Conservation (phyloP, 2,888 invertebrate genomes). For the Tolmerus cingulatus region DNA sequence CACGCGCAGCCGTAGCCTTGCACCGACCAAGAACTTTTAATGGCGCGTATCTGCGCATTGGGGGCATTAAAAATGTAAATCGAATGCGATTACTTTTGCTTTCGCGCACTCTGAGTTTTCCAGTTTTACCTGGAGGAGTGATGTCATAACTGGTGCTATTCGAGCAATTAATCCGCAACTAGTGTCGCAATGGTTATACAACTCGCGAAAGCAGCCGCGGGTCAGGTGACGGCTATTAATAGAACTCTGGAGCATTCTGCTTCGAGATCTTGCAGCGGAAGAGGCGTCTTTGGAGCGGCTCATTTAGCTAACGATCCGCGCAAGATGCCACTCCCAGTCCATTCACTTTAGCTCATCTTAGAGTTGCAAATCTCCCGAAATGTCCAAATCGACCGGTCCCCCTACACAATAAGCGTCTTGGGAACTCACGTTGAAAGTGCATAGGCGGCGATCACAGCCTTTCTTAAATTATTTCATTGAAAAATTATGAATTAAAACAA, state of each 20-base stretch:
- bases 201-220: not conserved
- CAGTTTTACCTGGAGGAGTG: not conserved
- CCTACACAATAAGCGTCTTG: not conserved
- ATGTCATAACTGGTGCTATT: not conserved
- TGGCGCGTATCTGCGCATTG: not conserved
- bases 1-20: not conserved
- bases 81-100: constrained; percentile 25
- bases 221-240: not conserved
- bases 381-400: not conserved
- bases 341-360: not conserved
- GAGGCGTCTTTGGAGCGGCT: not conserved
- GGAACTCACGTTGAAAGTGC: not conserved
- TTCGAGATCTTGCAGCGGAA: not conserved
- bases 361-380: not conserved
- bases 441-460: not conserved
- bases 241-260: not conserved
- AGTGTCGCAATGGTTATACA: not conserved
- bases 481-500: not conserved
- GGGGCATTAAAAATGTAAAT: constrained; percentile 16
- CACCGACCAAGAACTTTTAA: constrained; percentile 26
- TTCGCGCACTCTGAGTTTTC: not conserved
- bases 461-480: not conserved
- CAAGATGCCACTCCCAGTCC: not conserved
- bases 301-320: not conserved
- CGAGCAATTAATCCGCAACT: not conserved